Evolutionary conservation across 1,140 invertebrate genomes (phyloP), one percentile per base, ranked within the genome.

Genomic region (Drosophila varians): DNA sequence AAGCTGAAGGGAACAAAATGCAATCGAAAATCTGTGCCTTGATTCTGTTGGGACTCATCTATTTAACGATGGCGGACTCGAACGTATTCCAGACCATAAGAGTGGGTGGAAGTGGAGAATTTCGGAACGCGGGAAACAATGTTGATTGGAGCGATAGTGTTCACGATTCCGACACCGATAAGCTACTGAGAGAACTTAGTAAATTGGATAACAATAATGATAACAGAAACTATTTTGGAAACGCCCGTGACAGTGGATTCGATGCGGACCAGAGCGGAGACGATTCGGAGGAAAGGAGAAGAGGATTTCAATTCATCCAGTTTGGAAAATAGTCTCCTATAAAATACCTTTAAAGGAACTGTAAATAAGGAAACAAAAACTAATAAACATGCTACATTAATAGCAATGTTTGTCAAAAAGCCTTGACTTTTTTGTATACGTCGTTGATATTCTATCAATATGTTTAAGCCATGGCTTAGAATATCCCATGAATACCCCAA

Each of bases 1-100:
- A 34, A 9, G 60, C 62, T 19, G 34, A 21, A 26, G n/a, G 11
- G 52, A 43, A 45, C 6, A 42, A 40, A 56, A 78, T 78, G 75
- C 48, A 49, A 46, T 14, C 34, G 2, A 55, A 26, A 18, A 16
- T 74, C 3, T n/a, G 31, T 0, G 36, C 77, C 5, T 7, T 77
- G 18, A 1, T 77, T 19, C 43, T 77, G 4, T 48, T 45, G 16
- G 66, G 31, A 19, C 31, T 66, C n/a, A 49, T 71, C 40, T 65
- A 21, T 8, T 3, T 25, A 9, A 45, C 56, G 31, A 52, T 58
- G 4, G 49, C 43, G 12, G 31, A 45, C 11, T 21, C 45, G 16
- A 36, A 9, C 26, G 14, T 38, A 18, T 40, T 64, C 14, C 74
- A 77, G 26, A 31, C 0, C 7, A 77, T 72, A 16, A 43, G 55